These are phyloP conservation scores for Cygnus buccinator DNA, from an alignment of 2,113 vertebrate species.

Conservation along the genomic window DNA sequence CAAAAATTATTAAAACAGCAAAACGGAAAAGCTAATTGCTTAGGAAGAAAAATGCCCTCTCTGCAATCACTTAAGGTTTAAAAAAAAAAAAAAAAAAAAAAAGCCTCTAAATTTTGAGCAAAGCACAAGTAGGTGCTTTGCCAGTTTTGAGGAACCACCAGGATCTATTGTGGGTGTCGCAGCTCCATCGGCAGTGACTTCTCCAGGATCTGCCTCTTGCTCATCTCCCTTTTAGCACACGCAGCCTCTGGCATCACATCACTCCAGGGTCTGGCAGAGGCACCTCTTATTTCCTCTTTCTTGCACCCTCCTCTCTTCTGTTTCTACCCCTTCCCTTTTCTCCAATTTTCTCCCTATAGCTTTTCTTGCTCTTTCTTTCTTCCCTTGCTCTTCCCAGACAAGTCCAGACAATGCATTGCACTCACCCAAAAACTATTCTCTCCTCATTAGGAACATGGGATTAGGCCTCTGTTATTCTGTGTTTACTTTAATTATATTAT, in stretches of 20 bases:
- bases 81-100: neutral
- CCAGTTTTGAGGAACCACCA: neutral
- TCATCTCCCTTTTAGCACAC: neutral
- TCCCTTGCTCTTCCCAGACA: neutral
- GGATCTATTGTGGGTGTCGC: neutral
- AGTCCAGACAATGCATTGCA: neutral
- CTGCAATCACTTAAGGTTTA: neutral
- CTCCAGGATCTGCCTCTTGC: neutral
- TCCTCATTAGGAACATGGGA: neutral
- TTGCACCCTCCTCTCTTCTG: neutral
- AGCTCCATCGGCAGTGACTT: neutral
- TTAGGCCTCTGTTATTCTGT: neutral
- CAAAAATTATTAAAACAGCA: neutral
- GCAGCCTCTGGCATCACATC: neutral
- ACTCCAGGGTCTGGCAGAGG: accelerated
- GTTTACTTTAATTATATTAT: slow-evolving; percentile 9
- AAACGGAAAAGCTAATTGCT: neutral
- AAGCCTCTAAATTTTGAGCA: neutral
- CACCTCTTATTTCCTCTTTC: neutral
- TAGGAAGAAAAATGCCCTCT: neutral
- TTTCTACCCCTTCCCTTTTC: neutral
- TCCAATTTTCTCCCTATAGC: accelerated
- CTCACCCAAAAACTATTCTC: neutral
- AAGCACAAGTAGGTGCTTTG: neutral
- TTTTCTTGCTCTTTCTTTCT: neutral